Percentiles rank a stretch among this genome's conserved stretches.
Conservation (phyloP, 2,797 vertebrate species). For the Adelosebastes latens region DNA sequence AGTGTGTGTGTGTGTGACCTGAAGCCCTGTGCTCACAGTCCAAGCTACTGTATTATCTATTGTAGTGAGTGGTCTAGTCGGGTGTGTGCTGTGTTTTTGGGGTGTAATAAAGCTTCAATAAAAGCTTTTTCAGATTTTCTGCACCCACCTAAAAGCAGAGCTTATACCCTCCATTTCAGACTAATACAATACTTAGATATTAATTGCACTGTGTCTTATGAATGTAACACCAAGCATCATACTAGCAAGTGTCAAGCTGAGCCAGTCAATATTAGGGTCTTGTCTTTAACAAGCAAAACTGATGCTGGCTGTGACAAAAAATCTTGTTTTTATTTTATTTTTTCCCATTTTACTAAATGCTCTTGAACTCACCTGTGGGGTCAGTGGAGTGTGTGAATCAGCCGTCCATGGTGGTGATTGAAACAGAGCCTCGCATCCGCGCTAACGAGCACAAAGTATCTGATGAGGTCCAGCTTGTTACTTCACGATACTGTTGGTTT, state of each 20-base stretch:
- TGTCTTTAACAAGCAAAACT: neutral
- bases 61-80: neutral
- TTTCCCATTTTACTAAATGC: neutral
- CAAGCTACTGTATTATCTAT: neutral
- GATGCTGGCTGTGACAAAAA: neutral
- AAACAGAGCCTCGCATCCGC: conserved; percentile 44
- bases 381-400: conserved; percentile 15
- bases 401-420: conserved; percentile 28
- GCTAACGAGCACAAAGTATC: neutral
- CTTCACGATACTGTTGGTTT: neutral
- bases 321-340: neutral
- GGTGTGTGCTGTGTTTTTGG: neutral
- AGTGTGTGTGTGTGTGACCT: conserved; percentile 13
- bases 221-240: no score
- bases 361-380: conserved; percentile 49
- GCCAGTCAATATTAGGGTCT: neutral
- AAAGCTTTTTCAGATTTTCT: neutral
- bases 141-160: neutral
- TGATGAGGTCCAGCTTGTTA: conserved; percentile 21
- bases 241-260: neutral
- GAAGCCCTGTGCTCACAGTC: neutral
- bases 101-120: neutral
- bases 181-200: neutral
- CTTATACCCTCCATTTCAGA: neutral
- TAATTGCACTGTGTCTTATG: no score